Evolutionary conservation across 2,888 invertebrate genomes (phyloP).

Genomic region (Asteroscopus sphinx): DNA sequence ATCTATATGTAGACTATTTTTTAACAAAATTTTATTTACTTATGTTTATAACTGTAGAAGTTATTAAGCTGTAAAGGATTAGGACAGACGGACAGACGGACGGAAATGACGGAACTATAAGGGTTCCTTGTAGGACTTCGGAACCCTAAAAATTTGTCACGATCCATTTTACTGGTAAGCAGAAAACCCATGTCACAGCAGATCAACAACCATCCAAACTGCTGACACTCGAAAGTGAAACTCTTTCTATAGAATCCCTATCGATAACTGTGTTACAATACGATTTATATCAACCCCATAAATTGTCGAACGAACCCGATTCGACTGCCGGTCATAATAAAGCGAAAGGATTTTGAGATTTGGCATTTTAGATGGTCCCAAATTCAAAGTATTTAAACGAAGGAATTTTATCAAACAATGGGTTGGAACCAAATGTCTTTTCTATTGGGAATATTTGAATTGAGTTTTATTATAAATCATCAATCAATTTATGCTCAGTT

Average conservation of each 20-base stretch:
- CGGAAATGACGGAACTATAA: too few species aligned
- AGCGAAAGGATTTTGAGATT: constrained; percentile 43
- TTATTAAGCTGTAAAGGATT: too few species aligned
- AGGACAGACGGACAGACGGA: too few species aligned
- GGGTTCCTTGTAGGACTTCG: too few species aligned
- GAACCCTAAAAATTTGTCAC: constrained; percentile 18
- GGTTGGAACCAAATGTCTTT: not conserved
- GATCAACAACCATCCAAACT: constrained; percentile 26
- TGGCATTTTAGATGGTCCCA: constrained; percentile 27
- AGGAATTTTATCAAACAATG: constrained; percentile 27
- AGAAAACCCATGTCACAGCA: constrained; percentile 24
- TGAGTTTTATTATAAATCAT: too few species aligned
- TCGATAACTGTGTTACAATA: constrained; percentile 41
- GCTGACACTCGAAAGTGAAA: constrained; percentile 29
- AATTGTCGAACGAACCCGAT: constrained; percentile 33
- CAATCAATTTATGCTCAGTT: too few species aligned
- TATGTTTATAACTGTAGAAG: too few species aligned
- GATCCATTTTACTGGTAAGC: constrained; percentile 11
- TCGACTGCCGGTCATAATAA: constrained; percentile 34
- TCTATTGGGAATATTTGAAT: too few species aligned
- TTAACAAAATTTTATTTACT: too few species aligned
- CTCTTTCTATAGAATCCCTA: constrained; percentile 36
- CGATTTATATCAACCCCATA: constrained; percentile 51
- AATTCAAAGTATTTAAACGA: constrained; percentile 30
- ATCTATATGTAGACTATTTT: too few species aligned